These are phyloP conservation scores for Hecatera dysodea DNA, from an alignment of 2,888 invertebrate genomes.

Conservation along the genomic window DNA sequence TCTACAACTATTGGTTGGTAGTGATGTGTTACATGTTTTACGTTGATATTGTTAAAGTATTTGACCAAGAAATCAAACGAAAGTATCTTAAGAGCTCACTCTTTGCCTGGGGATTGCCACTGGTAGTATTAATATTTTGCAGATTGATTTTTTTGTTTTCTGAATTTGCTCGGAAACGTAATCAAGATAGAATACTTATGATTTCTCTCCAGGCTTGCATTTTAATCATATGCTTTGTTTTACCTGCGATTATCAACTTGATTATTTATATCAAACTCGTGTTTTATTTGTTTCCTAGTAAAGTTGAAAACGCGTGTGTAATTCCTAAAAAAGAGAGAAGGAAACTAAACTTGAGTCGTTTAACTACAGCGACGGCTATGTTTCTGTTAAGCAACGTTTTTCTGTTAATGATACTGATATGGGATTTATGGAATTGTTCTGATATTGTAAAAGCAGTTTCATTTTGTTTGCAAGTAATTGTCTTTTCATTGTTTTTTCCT, in stretches of 20 bases:
- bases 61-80: conserved; percentile 15
- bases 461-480: conserved; percentile 6
- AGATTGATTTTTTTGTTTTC: not conserved
- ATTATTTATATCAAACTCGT: conserved; percentile 26
- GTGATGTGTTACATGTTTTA: conserved; percentile 47
- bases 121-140: conserved; percentile 2
- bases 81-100: conserved; percentile 38
- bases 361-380: conserved; percentile 17
- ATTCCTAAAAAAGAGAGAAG: conserved; percentile 1
- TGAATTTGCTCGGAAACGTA: not conserved
- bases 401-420: not conserved
- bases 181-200: not conserved
- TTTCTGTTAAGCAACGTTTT: conserved; percentile 28
- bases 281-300: conserved; percentile 22
- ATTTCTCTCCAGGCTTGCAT: not conserved
- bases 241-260: conserved; percentile 19
- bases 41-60: conserved; percentile 45
- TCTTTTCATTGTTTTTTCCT: conserved; percentile 20
- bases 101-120: conserved; percentile 38
- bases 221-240: not conserved
- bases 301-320: not conserved
- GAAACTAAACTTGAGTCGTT: conserved; percentile 22
- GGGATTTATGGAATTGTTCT: not conserved
- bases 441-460: not conserved
- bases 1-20: conserved; percentile 37